These are phyloP conservation scores for Cryptoprocta ferox DNA, from an alignment of 2,797 vertebrate genomes.

Conservation along the genomic window DNA sequence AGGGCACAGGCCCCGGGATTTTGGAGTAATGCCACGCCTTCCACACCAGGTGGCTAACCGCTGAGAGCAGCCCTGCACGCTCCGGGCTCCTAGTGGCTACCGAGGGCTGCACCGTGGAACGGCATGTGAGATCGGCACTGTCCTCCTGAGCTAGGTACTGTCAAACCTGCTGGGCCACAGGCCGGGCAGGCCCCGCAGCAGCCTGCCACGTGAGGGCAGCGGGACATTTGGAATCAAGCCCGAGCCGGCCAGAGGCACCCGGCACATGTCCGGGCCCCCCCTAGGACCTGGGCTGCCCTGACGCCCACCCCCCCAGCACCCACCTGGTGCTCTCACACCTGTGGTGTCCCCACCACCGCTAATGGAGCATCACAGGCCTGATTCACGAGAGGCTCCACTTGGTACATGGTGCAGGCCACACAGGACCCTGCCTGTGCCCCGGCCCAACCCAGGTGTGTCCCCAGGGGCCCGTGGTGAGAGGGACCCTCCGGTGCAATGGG, in stretches of 20 bases:
- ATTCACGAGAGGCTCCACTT: not conserved
- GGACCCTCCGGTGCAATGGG: not conserved
- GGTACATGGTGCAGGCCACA: not conserved
- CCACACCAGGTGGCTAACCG: accelerated
- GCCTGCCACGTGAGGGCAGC: not conserved
- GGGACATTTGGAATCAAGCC: not conserved
- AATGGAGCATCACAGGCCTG: not conserved
- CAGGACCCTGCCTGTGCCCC: not conserved
- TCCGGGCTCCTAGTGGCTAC: not conserved
- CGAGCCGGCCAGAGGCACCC: accelerated
- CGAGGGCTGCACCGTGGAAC: accelerated
- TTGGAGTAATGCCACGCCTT: not conserved
- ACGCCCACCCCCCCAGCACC: not conserved
- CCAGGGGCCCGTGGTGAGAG: not conserved
- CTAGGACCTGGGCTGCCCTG: accelerated
- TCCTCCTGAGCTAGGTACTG: accelerated
- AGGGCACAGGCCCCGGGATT: not conserved
- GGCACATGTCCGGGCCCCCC: not conserved
- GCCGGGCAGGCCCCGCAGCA: accelerated
- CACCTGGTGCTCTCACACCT: not conserved
- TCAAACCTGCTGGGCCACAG: accelerated
- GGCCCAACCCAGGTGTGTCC: not conserved
- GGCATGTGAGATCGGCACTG: accelerated
- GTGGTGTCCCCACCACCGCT: not conserved
- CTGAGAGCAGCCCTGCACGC: not conserved